Base-by-base conservation (phyloP, 2,797 vertebrate genomes). In the Clamator glandarius region DNA sequence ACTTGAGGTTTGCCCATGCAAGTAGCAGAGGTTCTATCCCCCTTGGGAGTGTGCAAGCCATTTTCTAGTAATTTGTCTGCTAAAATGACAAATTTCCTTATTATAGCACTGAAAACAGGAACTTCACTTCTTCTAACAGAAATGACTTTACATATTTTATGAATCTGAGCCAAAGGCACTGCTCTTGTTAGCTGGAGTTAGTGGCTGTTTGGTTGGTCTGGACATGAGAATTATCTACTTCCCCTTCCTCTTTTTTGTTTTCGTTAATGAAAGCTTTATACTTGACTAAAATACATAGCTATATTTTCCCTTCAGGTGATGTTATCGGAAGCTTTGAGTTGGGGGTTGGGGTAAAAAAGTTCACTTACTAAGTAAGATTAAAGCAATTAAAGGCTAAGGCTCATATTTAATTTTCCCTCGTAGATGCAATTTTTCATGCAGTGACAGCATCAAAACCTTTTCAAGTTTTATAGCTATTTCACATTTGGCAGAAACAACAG, bases 401-500 rank as follows among this genome's bases (percentile, higher is more conserved):
- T 95, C 94, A 54, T 84, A 92, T 96, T 96, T 91, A 96, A 94
- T 95, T 96, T 96, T 94, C 95, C 85, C 86, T 92, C 42, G n/a
- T 94, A 92, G 95, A 96, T 94, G 54, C 76, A 66, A 84, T 95
- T 97, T 95, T 92, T 94, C 89, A 83, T 92, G 74, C 86, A 84
- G 59, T 87, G 95, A 96, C 89, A 96, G 77, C 94, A 83, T 87
- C 93, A 87, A 80, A 87, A 92, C 88, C 96, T 87, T 97, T 97
- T 98, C 83, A 97, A 97, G 96, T 98, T 98, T 97, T 95, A 97
- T 84, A 96, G 95, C 89, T 86, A 90, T 96, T 95, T 93, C 82
- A 80, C 83, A 90, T 96, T 96, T 97, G 97, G 96, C 96, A 97
- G 93, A 95, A 97, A 97, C 94, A 95, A 96, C 96, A 97, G 97